Conservation (phyloP, 2,797 vertebrate genomes). For the Notolabrus celidotus region DNA sequence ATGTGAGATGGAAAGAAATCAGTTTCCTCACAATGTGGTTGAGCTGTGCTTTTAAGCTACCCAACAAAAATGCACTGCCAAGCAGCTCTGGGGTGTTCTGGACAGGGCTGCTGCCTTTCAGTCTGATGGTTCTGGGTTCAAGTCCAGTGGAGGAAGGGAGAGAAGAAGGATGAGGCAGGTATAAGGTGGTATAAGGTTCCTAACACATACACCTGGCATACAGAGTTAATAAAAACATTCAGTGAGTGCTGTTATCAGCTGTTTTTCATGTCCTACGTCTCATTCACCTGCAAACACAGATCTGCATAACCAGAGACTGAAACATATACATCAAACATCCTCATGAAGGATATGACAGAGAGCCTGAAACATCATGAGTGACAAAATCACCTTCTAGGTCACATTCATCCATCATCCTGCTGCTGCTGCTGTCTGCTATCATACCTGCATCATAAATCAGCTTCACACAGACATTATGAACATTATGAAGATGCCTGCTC, state of each 20-base stretch:
- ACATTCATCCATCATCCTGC: conserved; percentile 22
- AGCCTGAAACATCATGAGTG: background rate
- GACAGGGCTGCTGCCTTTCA: no score
- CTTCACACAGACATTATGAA: background rate
- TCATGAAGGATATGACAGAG: background rate
- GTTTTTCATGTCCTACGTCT: background rate
- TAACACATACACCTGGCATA: no score
- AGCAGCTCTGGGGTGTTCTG: no score
- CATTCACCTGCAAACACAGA: background rate
- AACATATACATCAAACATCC: background rate
- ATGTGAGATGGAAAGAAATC: no score
- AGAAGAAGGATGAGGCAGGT: no score
- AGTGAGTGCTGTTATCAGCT: background rate
- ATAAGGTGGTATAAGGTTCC: no score
- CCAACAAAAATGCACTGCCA: no score
- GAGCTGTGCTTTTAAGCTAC: no score
- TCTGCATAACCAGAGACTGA: background rate
- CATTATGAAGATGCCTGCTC: background rate
- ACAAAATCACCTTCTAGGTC: conserved; percentile 11
- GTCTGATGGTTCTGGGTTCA: no score
- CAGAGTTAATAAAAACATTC: no score
- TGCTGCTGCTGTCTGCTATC: background rate
- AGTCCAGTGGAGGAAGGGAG: no score
- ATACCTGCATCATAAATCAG: conserved; percentile 15
- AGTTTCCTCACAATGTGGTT: no score